Conservation (phyloP, 2,113 vertebrate species). For the Oplegnathus fasciatus region DNA sequence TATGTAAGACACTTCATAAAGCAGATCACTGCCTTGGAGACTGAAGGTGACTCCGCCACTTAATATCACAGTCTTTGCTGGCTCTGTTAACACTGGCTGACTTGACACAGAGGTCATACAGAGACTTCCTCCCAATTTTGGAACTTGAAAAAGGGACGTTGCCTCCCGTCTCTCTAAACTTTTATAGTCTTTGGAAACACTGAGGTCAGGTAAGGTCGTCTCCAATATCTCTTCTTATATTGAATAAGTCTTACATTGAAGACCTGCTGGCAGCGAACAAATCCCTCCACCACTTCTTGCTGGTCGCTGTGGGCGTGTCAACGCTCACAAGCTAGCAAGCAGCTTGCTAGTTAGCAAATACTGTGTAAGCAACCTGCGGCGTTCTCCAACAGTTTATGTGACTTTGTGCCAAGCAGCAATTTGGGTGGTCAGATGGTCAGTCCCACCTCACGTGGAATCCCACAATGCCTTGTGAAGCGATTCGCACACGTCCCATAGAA, state of each 20-base stretch:
- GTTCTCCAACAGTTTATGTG: background rate
- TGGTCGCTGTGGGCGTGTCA: background rate
- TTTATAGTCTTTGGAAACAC: background rate
- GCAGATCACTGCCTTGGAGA: background rate
- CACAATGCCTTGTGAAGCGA: background rate
- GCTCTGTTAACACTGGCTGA: conserved; percentile 39
- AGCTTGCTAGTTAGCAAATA: background rate
- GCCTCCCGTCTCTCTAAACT: background rate
- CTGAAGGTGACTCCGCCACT: conserved; percentile 10
- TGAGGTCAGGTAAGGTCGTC: conserved; percentile 21
- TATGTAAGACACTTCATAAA: conserved; percentile 11
- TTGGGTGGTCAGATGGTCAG: background rate
- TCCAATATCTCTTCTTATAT: conserved; percentile 5
- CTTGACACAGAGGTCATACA: conserved; percentile 26
- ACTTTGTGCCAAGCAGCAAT: background rate
- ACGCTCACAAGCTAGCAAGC: background rate
- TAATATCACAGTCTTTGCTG: conserved; percentile 43
- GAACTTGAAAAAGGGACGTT: background rate
- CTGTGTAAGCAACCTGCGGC: background rate
- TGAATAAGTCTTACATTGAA: background rate
- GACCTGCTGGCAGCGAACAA: background rate
- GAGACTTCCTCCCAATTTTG: conserved; percentile 28
- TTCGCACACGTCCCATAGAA: background rate
- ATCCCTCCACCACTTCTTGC: background rate
- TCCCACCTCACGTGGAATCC: background rate